Percentiles rank a stretch among this genome's conserved stretches.
phyloP scores from a whole-genome alignment of 2,113 vertebrate species.

The Aspidoscelis tigris region DNA sequence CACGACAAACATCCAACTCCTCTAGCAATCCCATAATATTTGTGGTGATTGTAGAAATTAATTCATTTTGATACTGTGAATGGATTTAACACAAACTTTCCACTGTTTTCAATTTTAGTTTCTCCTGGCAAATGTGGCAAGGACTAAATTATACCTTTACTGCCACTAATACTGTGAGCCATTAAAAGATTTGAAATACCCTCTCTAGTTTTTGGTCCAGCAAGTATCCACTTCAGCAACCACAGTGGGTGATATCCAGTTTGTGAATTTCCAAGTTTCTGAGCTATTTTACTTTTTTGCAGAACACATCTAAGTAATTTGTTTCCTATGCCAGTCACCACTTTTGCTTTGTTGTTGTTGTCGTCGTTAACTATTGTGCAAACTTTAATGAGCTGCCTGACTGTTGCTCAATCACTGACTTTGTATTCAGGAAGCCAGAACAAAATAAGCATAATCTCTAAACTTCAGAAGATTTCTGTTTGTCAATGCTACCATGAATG shows the following conservation, averaged over 20 bases:
- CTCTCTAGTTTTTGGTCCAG: constrained; percentile 32
- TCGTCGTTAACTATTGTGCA: not conserved
- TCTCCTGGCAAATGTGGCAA: constrained; percentile 45
- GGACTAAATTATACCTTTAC: constrained; percentile 50
- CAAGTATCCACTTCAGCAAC: constrained; percentile 33
- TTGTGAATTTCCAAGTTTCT: constrained; percentile 36
- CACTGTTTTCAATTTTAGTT: constrained; percentile 46
- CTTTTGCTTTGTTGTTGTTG: not conserved
- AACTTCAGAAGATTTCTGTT: not conserved
- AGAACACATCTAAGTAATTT: constrained; percentile 13
- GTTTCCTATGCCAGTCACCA: not conserved
- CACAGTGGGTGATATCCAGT: not conserved
- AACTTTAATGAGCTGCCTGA: constrained; percentile 11
- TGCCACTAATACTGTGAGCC: constrained; percentile 36
- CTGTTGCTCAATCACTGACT: not conserved
- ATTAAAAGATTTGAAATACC: constrained; percentile 45
- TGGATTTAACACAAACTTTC: constrained; percentile 28
- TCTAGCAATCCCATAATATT: constrained; percentile 21
- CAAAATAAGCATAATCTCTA: constrained; percentile 7
- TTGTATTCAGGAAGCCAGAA: not conserved
- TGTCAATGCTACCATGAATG: not conserved
- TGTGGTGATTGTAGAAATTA: constrained; percentile 40
- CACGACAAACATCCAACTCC: not conserved
- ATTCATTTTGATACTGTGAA: constrained; percentile 27
- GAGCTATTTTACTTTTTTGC: constrained; percentile 7